phyloP scores from a whole-genome alignment of 2,113 vertebrate genomes.

The Lynx canadensis region DNA sequence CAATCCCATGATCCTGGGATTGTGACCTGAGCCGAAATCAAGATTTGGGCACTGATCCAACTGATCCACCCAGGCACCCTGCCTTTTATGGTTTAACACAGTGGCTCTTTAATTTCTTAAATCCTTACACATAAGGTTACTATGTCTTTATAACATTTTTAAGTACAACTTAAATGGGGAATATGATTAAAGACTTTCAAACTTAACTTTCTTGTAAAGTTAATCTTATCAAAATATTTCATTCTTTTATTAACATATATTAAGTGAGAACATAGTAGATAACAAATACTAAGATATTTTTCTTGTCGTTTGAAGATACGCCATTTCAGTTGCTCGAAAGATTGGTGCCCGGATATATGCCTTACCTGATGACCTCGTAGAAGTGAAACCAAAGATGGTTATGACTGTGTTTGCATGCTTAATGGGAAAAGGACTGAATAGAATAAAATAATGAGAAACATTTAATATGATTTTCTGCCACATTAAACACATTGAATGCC shows the following conservation, averaged over 20 bases:
- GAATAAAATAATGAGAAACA: constrained; percentile 84
- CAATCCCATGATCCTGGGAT: too few species aligned
- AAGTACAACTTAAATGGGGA: background rate
- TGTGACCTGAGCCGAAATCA: too few species aligned
- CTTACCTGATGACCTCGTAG: constrained; percentile 94
- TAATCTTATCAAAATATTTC: background rate
- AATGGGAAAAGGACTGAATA: constrained; percentile 95
- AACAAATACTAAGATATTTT: constrained; percentile 49
- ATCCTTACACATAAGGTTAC: background rate
- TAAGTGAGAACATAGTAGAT: background rate
- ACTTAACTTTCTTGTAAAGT: constrained; percentile 40
- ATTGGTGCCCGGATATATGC: constrained; percentile 97
- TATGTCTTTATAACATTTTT: constrained; percentile 21
- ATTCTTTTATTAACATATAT: constrained; percentile 38
- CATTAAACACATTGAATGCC: constrained; percentile 80
- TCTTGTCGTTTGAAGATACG: constrained; percentile 90
- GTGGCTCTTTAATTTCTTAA: background rate
- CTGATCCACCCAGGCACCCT: too few species aligned
- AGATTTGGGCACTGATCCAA: too few species aligned
- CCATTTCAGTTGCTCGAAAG: constrained; percentile 96
- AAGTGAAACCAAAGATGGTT: constrained; percentile 99
- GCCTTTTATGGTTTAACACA: constrained; percentile 58
- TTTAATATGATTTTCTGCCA: constrained; percentile 79
- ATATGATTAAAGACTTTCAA: constrained; percentile 37
- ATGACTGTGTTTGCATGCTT: constrained; percentile 98